Evolutionary conservation across 2,888 invertebrate species (phyloP).

Genomic region (Drosophila mimetica): DNA sequence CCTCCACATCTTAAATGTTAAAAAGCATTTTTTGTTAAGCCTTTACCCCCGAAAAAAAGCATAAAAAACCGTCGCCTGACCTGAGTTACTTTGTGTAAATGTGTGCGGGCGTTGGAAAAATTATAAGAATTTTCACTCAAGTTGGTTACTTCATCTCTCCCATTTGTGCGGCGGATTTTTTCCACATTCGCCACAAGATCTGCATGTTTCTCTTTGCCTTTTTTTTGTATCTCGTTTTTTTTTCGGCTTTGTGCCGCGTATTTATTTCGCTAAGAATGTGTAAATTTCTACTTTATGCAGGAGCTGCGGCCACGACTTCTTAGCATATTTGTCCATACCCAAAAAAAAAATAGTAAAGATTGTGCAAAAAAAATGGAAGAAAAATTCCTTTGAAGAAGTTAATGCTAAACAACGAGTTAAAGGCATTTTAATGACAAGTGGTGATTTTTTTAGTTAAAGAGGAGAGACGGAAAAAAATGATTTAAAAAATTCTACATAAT

Average conservation of each 20-base stretch:
- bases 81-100: constrained; percentile 34
- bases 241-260: constrained; percentile 56
- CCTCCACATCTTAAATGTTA: constrained; percentile 51
- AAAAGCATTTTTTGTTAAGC: constrained; percentile 78
- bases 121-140: constrained; percentile 77
- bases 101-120: constrained; percentile 58
- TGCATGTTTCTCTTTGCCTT: constrained; percentile 46
- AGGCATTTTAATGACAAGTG: neutral
- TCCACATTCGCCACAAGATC: constrained; percentile 57
- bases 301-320: constrained; percentile 73
- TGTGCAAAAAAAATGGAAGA: neutral
- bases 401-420: neutral
- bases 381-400: constrained; percentile 59
- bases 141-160: constrained; percentile 59
- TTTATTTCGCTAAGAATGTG: constrained; percentile 78
- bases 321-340: constrained; percentile 62
- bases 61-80: constrained; percentile 47
- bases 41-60: constrained; percentile 58
- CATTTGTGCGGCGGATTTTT: constrained; percentile 36
- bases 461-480: no score
- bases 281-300: constrained; percentile 79
- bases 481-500: neutral
- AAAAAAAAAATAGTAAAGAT: neutral
- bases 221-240: constrained; percentile 29
- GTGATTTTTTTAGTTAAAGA: no score